Percentiles rank a stretch among this genome's conserved stretches.
These are phyloP conservation scores for Cassiopea xamachana DNA, from an alignment of 30 jellyfish, hydroid and myxozoan genomes.

Conservation along the genomic window DNA sequence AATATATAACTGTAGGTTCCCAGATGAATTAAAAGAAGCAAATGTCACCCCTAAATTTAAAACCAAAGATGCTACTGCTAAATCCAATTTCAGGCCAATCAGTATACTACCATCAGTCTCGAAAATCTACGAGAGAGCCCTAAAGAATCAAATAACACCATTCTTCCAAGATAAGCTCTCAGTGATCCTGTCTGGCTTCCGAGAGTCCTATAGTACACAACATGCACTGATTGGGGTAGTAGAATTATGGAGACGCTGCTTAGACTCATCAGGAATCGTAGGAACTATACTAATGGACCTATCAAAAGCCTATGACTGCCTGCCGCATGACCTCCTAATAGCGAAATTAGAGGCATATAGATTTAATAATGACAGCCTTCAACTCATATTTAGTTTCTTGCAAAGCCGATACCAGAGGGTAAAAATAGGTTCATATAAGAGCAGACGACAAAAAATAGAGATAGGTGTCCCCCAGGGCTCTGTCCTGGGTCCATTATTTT, in stretches of 20 bases:
- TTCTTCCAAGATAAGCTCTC: neutral
- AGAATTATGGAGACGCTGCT: conserved; percentile 44
- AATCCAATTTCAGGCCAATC: conserved; percentile 10
- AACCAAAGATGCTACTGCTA: neutral
- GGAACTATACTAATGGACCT: conserved; percentile 62
- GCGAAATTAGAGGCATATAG: conserved; percentile 60
- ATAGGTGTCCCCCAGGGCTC: conserved; percentile 38
- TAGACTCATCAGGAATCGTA: conserved; percentile 46
- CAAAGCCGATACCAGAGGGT: conserved; percentile 41
- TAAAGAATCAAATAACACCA: neutral
- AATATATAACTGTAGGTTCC: neutral
- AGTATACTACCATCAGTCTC: conserved; percentile 15
- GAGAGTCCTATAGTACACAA: conserved; percentile 35
- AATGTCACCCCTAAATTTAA: conserved; percentile 1
- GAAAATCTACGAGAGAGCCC: conserved; percentile 16
- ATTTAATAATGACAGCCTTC: conserved; percentile 24
- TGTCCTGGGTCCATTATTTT: conserved; percentile 42
- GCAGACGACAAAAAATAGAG: neutral
- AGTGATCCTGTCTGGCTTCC: neutral
- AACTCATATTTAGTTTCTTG: conserved; percentile 33
- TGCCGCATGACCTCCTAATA: conserved; percentile 59
- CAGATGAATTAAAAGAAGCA: conserved; percentile 18
- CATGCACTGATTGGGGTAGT: conserved; percentile 9
- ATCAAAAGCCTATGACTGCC: conserved; percentile 64
- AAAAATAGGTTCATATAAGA: conserved; percentile 25